A percentile compares a stretch with the other conserved stretches of the same genome.
These are phyloP conservation scores for Epinotia brunnichana DNA, from an alignment of 2,888 invertebrate genomes.

Conservation along the genomic window DNA sequence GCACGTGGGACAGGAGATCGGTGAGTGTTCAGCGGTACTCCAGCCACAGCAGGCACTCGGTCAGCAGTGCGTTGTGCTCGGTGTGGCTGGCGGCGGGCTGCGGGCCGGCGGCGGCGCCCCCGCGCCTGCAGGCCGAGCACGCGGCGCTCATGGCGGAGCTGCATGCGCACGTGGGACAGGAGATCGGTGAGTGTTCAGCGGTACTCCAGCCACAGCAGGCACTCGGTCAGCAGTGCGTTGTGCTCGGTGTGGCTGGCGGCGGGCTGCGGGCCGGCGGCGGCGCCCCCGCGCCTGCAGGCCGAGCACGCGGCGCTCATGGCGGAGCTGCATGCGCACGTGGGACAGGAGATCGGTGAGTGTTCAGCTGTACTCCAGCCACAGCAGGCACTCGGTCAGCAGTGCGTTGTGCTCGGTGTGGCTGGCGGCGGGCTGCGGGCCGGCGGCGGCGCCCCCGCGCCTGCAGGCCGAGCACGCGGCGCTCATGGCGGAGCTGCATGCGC, in stretches of 20 bases:
- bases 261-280: too few relatives aligned
- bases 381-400: conserved; percentile 73
- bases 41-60: too few relatives aligned
- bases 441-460: conserved; percentile 88
- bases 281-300: too few relatives aligned
- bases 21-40: neutral
- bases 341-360: too few relatives aligned
- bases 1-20: conserved; percentile 86
- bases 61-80: too few relatives aligned
- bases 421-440: conserved; percentile 86
- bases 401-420: conserved; percentile 87
- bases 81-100: too few relatives aligned
- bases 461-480: conserved; percentile 90
- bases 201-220: too few relatives aligned
- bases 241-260: too few relatives aligned
- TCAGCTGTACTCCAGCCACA: neutral
- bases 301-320: too few relatives aligned
- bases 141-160: conserved; percentile 91
- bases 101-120: too few relatives aligned
- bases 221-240: too few relatives aligned
- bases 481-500: conserved; percentile 92
- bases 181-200: neutral
- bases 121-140: conserved; percentile 85
- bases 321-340: too few relatives aligned
- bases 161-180: conserved; percentile 92